Evolutionary conservation across 2,797 vertebrate genomes (phyloP), one percentile per base, ranked within the genome.

Genomic region (Tolypeutes matacus): DNA sequence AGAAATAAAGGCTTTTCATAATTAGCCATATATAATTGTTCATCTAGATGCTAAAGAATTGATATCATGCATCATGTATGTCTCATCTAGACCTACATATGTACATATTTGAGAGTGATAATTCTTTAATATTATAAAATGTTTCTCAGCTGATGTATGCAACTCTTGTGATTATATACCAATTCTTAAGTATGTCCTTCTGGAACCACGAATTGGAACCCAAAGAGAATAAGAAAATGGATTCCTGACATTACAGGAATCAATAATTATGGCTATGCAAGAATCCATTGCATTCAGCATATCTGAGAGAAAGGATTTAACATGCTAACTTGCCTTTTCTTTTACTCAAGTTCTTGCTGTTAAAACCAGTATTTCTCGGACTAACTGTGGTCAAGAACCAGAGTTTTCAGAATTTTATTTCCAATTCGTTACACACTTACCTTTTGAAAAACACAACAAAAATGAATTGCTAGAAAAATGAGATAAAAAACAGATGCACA

Each of bases 41-140:
- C 18, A 8, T 15, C 1, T 1, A 2, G 62, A 1, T 53, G 21
- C n/a, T 2, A 2, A 4, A n/a, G 56, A 15, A 0, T 1, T 11
- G 13, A 18, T 0, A 0, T 6, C 10, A 1, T 1, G 49, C 7
- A 7, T 21, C 31, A 1, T 27, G 15, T 5, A 3, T 0, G 7
- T 0, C 0, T 7, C 15, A 1, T 31, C 31, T 21, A 10, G 49
- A 56, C 13, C 20, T 4, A 0, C 14, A 21, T 20, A 56, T 56
- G 20, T 56, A 56, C 56, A 21, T 56, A 21, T 56, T 23, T 56
- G 56, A 56, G 6, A 56, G 56, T 56, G 56, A 7, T 56, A 21
- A 56, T 56, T 21, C 20, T 20, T 56, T 56, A 56, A 56, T 56
- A 56, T 56, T 56, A 20, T 3, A 56, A 56, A 56, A 56, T 56